These are phyloP conservation scores for Ennomos erosarius DNA, from an alignment of 2,888 invertebrate species.

Conservation along the genomic window DNA sequence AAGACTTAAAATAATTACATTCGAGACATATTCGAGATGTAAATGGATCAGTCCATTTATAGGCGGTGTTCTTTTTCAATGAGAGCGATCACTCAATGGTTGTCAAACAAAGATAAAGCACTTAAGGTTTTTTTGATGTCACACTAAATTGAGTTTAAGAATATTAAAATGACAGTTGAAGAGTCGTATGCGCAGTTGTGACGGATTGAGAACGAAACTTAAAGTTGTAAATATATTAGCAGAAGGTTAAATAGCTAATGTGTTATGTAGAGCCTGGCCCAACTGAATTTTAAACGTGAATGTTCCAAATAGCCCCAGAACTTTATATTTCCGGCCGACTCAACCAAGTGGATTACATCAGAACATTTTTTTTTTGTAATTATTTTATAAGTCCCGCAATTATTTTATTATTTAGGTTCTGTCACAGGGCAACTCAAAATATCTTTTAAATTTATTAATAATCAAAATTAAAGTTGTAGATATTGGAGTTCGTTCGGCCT, in stretches of 20 bases:
- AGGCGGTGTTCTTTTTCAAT: slow-evolving; percentile 47
- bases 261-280: no score
- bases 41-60: slow-evolving; percentile 48
- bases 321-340: no score
- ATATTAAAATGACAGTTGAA: slow-evolving; percentile 21
- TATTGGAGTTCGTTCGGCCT: no score
- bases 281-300: no score
- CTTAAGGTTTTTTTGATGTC: slow-evolving; percentile 58
- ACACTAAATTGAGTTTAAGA: slow-evolving; percentile 29
- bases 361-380: no score
- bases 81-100: slow-evolving; percentile 58
- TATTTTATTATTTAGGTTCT: no score
- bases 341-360: no score
- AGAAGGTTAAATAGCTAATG: not conserved
- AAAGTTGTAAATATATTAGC: not conserved
- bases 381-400: no score
- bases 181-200: slow-evolving; percentile 48
- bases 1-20: slow-evolving; percentile 49
- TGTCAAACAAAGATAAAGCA: slow-evolving; percentile 61
- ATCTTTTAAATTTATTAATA: no score
- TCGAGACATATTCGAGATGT: slow-evolving; percentile 50
- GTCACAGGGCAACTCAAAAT: no score
- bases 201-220: slow-evolving; percentile 52
- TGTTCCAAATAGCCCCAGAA: no score
- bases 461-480: no score